phyloP scores from a whole-genome alignment of 2,888 invertebrate species.

The Trimorus sp. region DNA sequence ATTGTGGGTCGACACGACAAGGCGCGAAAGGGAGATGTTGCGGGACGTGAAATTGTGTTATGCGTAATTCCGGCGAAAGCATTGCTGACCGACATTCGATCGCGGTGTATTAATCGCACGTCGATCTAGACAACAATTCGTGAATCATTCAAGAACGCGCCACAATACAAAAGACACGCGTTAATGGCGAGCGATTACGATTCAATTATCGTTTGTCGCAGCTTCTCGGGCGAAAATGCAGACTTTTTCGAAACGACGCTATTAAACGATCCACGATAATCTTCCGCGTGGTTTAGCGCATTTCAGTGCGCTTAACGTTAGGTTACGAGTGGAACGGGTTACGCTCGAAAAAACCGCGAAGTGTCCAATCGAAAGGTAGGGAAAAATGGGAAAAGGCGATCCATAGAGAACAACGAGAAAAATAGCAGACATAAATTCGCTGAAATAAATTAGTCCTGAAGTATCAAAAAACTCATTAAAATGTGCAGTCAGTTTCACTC shows the following conservation, averaged over 20 bases:
- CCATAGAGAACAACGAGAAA: too few species aligned
- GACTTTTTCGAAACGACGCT: slow-evolving; percentile 53
- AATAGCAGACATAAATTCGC: too few species aligned
- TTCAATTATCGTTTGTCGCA: slow-evolving; percentile 55
- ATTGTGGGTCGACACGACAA: too few species aligned
- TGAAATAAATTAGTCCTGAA: too few species aligned
- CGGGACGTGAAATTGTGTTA: slow-evolving; percentile 4
- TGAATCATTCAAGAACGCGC: slow-evolving; percentile 46
- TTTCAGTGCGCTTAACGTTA: slow-evolving; percentile 12
- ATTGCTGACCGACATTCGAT: slow-evolving; percentile 37
- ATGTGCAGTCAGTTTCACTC: too few species aligned
- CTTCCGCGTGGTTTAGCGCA: slow-evolving; percentile 49
- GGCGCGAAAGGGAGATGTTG: not conserved
- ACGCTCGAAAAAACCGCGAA: slow-evolving; percentile 38
- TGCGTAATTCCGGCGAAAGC: slow-evolving; percentile 30
- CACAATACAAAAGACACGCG: slow-evolving; percentile 29
- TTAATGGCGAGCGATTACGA: slow-evolving; percentile 37
- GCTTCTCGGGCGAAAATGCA: slow-evolving; percentile 45
- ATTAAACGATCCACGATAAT: slow-evolving; percentile 65
- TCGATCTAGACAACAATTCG: slow-evolving; percentile 50
- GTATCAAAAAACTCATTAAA: too few species aligned
- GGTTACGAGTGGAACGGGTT: slow-evolving; percentile 11
- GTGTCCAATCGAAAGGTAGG: slow-evolving; percentile 37
- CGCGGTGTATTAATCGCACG: slow-evolving; percentile 33
- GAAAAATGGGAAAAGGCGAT: too few species aligned